Base-by-base conservation (phyloP, 2,888 invertebrate species). In the Thera obeliscata region DNA sequence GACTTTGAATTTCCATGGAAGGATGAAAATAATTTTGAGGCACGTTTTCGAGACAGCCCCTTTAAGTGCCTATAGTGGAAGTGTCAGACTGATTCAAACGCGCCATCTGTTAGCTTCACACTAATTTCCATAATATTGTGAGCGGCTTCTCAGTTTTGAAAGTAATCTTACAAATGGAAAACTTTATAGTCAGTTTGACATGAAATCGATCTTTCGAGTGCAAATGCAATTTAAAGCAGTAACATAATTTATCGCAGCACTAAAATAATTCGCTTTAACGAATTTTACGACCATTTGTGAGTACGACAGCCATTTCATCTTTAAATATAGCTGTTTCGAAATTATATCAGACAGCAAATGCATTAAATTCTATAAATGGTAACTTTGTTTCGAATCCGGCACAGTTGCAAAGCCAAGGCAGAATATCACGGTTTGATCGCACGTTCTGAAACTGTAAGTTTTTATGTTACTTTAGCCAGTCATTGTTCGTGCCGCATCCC, bases 201-300 rank as follows among this genome's bases (percentile, higher is more conserved):
- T 71, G 68, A 76, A 73, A 74, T 75, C 72, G 68, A 73, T 70
- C 67, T 65, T 76, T 73, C 70, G 64, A 74, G 74, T 75, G 66
- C 62, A 75, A 70, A 73, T 69, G 74, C 75, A 78, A 78, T 75
- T 77, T 76, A 74, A 76, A 77, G 67, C 72, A 77, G 73, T 76
- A 71, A 72, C 74, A 73, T 75, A 74, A 80, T 80, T 80, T 76
- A 77, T 71, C 58, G 74, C 64, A 66, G 74, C 70, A 74, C 75
- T 75, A 73, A 76, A 78, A 81, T 80, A 79, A 80, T 76, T 77
- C 74, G 77, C 76, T 78, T 78, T 79, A 79, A 81, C 76, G 77
- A 78, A 79, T 78, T 79, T 77, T 75, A 81, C 75, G 78, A 76
- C 72, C 73, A 69, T 77, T 81, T 79, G 70, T 76, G 76, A 76